Conservation (phyloP, 2,113 vertebrate genomes). For the Cheirogaleus medius region DNA sequence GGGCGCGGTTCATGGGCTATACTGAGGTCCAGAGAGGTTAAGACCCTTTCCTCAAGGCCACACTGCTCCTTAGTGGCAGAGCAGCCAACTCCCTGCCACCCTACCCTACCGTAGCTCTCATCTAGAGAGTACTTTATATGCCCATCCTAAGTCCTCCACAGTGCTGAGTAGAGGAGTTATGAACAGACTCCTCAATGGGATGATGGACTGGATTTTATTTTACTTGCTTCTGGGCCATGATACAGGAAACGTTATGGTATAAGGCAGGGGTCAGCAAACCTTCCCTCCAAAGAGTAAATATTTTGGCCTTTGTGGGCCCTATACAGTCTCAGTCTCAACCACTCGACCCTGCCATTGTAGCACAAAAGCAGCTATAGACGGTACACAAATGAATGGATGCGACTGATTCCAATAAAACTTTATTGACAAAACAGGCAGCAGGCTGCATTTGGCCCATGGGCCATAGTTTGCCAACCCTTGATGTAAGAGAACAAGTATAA, state of each 20-base stretch:
- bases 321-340: neutral
- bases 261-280: neutral
- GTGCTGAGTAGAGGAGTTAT: rapidly evolving
- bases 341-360: neutral
- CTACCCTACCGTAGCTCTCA: rapidly evolving
- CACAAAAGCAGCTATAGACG: neutral
- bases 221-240: neutral
- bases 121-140: rapidly evolving
- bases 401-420: neutral
- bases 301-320: neutral
- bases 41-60: neutral
- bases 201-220: neutral
- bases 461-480: neutral
- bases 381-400: neutral
- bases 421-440: neutral
- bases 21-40: neutral
- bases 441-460: neutral
- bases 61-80: no score
- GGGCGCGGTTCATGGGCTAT: no score
- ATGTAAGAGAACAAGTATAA: neutral
- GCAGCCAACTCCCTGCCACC: neutral
- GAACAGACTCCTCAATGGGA: rapidly evolving
- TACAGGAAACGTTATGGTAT: neutral
- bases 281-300: neutral
- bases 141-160: rapidly evolving